Base-by-base conservation (phyloP, 2,113 vertebrate species). In the Callaeas wilsoni region DNA sequence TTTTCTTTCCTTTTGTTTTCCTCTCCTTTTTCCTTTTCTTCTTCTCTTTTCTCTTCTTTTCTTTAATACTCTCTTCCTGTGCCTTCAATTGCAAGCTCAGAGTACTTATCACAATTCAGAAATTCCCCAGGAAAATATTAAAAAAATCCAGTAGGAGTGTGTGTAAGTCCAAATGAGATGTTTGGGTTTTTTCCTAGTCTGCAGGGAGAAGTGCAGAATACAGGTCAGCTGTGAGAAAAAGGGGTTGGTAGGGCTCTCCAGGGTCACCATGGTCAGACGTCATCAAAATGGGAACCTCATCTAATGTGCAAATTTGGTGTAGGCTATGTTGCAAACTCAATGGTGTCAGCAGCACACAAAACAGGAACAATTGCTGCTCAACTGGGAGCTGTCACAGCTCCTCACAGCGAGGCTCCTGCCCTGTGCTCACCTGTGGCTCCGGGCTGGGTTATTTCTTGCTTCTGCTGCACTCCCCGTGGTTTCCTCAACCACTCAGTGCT, bases 351-450 rank as follows among this genome's bases (percentile, higher is more conserved):
- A 41, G 15, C 4, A 9, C n/a, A 17, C 13, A 13, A 10, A 67
- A 60, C 1, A 62, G 64, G 16, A 87, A 5, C 23, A 17, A 33
- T 4, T 47, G 35, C 9, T 59, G 23, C 73, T 87, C 0, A 0
- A 8, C n/a, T 84, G 56, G 37, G 64, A 73, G 15, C 29, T 83
- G 39, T 13, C 63, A n/a, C 35, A 49, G 0, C 4, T 55, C 17
- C 22, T 23, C 32, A 5, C 27, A 39, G 50, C 44, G 55, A 71
- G 13, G 19, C 5, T 64, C 20, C 41, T 60, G 44, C 30, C 25
- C 55, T 33, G 21, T 18, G 5, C 20, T 42, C 0, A 0, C 23
- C 52, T 1, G 0, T 39, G 55, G 7, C 6, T 9, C 2, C 3
- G 10, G 23, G 6, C 47, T 62, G 42, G 32, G 12, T 57, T 27